These are phyloP conservation scores for Parnassius apollo DNA, from an alignment of 2,888 invertebrate genomes.

Conservation along the genomic window DNA sequence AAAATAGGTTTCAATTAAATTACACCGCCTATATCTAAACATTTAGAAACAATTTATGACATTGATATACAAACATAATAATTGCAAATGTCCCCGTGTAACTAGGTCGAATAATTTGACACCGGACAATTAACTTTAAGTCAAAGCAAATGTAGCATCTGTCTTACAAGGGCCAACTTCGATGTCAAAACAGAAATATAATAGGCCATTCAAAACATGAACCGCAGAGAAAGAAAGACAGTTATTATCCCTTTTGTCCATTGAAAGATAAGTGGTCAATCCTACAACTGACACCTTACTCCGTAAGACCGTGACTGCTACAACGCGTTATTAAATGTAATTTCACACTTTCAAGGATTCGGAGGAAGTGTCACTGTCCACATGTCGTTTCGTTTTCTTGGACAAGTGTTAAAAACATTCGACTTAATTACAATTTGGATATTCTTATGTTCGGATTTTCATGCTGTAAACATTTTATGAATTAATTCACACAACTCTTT, in stretches of 20 bases:
- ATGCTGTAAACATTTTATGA: neutral
- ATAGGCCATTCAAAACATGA: constrained; percentile 51
- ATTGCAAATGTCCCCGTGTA: constrained; percentile 25
- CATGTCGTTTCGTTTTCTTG: constrained; percentile 48
- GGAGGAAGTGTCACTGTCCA: constrained; percentile 64
- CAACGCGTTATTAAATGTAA: constrained; percentile 67
- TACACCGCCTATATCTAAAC: no score
- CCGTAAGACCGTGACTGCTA: constrained; percentile 60
- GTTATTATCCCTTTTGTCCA: constrained; percentile 47
- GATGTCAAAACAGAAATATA: constrained; percentile 50
- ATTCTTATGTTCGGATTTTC: constrained; percentile 12
- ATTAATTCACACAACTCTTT: no score
- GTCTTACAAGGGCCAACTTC: constrained; percentile 18
- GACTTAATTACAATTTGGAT: constrained; percentile 11
- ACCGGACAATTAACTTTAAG: constrained; percentile 37
- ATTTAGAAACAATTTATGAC: neutral
- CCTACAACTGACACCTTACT: constrained; percentile 70
- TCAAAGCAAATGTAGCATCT: constrained; percentile 41
- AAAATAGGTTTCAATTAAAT: no score
- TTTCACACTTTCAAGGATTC: constrained; percentile 59
- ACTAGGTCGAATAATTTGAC: constrained; percentile 15
- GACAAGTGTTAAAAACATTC: constrained; percentile 24
- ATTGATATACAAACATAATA: constrained; percentile 5
- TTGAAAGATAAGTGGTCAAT: constrained; percentile 68
- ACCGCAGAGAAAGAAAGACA: constrained; percentile 46